phyloP scores from a whole-genome alignment of 1,140 invertebrate genomes.

The Drosophila busckii region DNA sequence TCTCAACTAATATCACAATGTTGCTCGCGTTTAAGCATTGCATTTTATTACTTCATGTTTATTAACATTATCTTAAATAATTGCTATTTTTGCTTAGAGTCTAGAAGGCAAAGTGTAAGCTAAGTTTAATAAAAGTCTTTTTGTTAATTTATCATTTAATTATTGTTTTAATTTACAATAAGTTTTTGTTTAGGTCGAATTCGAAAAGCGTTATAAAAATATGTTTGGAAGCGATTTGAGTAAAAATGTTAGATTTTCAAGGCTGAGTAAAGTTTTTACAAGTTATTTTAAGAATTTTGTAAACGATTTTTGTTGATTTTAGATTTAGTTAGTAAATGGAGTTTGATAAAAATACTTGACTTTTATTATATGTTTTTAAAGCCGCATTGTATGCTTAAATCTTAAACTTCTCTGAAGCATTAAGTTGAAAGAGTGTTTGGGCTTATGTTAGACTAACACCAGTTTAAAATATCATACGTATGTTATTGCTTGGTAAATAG shows the following conservation, averaged over 20 bases:
- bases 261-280: conserved; percentile 12
- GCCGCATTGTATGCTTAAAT: conserved; percentile 67
- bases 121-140: conserved; percentile 71
- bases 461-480: conserved; percentile 63
- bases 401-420: conserved; percentile 68
- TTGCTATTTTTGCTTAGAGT: conserved; percentile 32
- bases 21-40: conserved; percentile 49
- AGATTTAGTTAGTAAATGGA: conserved; percentile 40
- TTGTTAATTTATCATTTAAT: conserved; percentile 53
- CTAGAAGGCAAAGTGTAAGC: conserved; percentile 74
- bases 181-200: conserved; percentile 43
- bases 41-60: conserved; percentile 10
- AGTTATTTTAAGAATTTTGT: conserved; percentile 6
- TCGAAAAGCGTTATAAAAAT: conserved; percentile 73
- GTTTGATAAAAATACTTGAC: conserved; percentile 58
- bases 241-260: conserved; percentile 42
- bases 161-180: conserved; percentile 64
- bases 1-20: conserved; percentile 76
- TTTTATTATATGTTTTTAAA: conserved; percentile 30
- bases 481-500: conserved; percentile 64
- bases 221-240: conserved; percentile 60
- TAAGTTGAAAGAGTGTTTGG: conserved; percentile 57
- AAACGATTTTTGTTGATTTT: conserved; percentile 17
- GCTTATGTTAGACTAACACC: conserved; percentile 21
- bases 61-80: conserved; percentile 25